A percentile compares a stretch with the other conserved stretches of the same genome.
phyloP scores from a whole-genome alignment of 2,113 vertebrate genomes.

The Pterocles gutturalis region DNA sequence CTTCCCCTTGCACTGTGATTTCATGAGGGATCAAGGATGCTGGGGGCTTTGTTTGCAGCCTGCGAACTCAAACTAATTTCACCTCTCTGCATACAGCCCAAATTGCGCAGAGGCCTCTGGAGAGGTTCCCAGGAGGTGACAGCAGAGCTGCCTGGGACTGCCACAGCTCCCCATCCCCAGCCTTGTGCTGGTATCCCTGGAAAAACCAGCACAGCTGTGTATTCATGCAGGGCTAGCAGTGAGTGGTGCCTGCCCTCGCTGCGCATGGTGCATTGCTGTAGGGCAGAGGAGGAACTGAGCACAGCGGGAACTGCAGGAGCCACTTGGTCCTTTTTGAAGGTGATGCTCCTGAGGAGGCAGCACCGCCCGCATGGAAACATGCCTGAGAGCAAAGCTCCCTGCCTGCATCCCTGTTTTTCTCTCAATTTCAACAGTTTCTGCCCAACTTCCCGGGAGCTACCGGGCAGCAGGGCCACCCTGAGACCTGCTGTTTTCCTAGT shows the following conservation, averaged over 20 bases:
- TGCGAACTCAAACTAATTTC: not conserved
- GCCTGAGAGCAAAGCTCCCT: not conserved
- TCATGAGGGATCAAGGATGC: not conserved
- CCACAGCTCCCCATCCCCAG: rapidly evolving
- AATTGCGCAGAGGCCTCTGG: rapidly evolving
- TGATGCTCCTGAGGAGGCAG: not conserved
- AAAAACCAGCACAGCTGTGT: not conserved
- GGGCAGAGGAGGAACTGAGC: rapidly evolving
- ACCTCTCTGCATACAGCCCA: not conserved
- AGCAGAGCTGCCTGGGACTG: not conserved
- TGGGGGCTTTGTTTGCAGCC: not conserved
- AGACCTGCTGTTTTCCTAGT: rapidly evolving
- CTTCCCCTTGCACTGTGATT: not conserved
- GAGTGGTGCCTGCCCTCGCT: not conserved
- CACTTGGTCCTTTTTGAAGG: not conserved
- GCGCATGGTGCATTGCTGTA: rapidly evolving
- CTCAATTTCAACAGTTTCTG: not conserved
- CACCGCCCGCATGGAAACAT: rapidly evolving
- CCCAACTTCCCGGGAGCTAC: not conserved
- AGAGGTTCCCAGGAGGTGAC: not conserved
- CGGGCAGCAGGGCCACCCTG: not conserved
- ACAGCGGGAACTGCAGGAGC: rapidly evolving
- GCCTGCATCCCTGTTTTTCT: not conserved
- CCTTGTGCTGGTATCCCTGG: not conserved
- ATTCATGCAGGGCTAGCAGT: not conserved